Evolutionary conservation across 2,797 vertebrate species (phyloP), one percentile per base, ranked within the genome.

Genomic region (Falco columbarius): DNA sequence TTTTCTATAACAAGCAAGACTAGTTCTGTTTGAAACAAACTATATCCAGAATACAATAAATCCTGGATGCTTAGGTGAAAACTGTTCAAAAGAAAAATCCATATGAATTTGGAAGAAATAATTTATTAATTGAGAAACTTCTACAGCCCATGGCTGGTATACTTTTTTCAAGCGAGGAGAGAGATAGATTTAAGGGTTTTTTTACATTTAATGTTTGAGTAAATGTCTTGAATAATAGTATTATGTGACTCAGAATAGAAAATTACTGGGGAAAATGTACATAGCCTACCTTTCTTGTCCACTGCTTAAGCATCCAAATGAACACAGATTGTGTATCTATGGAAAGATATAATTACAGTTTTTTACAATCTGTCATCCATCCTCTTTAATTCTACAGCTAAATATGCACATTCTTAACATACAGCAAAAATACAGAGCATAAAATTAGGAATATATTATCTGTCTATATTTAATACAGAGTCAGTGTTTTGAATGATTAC

Each of bases 1-100:
- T 92, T 93, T 86, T 90, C 92, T 91, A 76, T 36, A 59, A 94
- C 92, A 94, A 97, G 17, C 32, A 93, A 79, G 42, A 84, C 56
- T 73, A 83, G 66, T 55, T 46, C 67, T 62, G n/a, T 93, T 97
- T 89, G 68, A 96, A 94, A 89, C 54, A 94, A 95, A 81, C 67
- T 65, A 63, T 40, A 68, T 46, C 46, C 82, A 88, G 24, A 75
- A 20, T 54, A 88, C 38, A 91, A 88, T 66, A 92, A 92, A 82
- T 74, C 32, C 74, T 74, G 40, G 80, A 76, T 40, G 30, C 49
- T 94, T 70, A 49, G 63, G 46, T 71, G 91, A 86, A 93, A 95
- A 44, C 17, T 49, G 16, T 62, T 95, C 36, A 66, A 71, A 90
- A 85, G 16, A 42, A 90, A 89, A 89, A 70, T 46, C 24, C 51